Evolutionary conservation across 2,888 invertebrate species (phyloP), one percentile per base, ranked within the genome.

Genomic region (Apomyelois bistriatella): DNA sequence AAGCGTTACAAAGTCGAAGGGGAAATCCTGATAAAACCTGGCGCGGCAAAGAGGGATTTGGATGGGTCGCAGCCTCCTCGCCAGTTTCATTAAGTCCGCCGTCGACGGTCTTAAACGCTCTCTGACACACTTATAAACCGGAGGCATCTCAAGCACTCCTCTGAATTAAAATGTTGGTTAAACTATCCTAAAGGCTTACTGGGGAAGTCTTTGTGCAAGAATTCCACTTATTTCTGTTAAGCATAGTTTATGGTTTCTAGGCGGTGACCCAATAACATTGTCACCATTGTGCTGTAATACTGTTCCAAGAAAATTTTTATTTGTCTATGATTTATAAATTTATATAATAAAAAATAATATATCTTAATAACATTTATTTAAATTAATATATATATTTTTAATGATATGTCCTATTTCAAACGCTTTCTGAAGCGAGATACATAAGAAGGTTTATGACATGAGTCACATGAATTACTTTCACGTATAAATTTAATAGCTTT

Each of bases 71-170:
- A 65, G 74, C 68, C 73, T 70, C 69, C 73, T 71, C 62, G 62
- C 68, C 72, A 74, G 70, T 81, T 83, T 83, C 83, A 83, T 82
- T 82, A 84, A 80, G 77, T 75, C 74, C 71, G 70, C 74, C 46
- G 46, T 9, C 16, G 16, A 9, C 46, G 10, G 32, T 76, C 75
- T 75, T 74, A 71, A 66, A 65, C 70, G 32, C 32, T 28, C 42
- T 46, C 46, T 46, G 46, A 55, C 55, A 59, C 57, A 61, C 60
- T 62, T 62, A 57, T 49, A 15, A 40, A 17, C 12, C 32, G 53
- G 49, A 58, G 49, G 57, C 48, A 54, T 57, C 60, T 61, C 22
- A 57, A 64, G 58, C 58, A 54, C 63, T 59, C 64, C 64, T 66
- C 61, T 63, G 68, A 64, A 66, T 68, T 68, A 60, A 63, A 64